Evolutionary conservation across 2,113 vertebrate genomes (phyloP), one percentile per base, ranked within the genome.

Genomic region (Atrichornis clamosus): DNA sequence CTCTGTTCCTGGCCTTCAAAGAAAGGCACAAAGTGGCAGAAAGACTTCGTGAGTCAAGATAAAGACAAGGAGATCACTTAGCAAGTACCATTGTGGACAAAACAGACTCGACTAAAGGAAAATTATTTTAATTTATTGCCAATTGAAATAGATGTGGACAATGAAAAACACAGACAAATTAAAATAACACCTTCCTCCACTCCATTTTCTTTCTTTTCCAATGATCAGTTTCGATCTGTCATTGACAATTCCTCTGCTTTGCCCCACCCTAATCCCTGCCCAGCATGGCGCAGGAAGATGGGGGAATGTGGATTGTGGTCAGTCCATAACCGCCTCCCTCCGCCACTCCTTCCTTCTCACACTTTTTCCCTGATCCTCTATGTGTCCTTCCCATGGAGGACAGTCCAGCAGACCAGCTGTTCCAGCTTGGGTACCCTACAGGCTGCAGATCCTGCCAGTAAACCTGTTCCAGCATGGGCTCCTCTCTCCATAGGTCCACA

Each of bases 251-350:
- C 30, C 44, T 86, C 33, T 79, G 9, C 18, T 9, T 59, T 5
- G 7, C 7, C 33, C 18, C 52, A 46, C 6, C 3, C 6, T 12
- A 10, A 15, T 19, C n/a, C 16, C 47, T 88, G n/a, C 65, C 26
- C 35, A 1, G 0, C 0, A 3, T 46, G 17, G 10, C 2, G 0
- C 16, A 68, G 5, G 9, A 23, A 13, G 8, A 35, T 72, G 58
- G 17, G 13, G 9, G 10, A 56, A 37, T 22, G 30, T 21, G 26
- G 42, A 28, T 30, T 23, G 11, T 47, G 26, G 26, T 37, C 73
- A 37, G 20, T 37, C 15, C 21, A 1, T 33, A 67, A 47, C 26
- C 17, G 14, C 8, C 53, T 15, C 33, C 46, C 18, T n/a, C 60
- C 42, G 47, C 41, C 2, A 2, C 39, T 77, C 9, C 33, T 77